These are phyloP conservation scores for Brachypteracias leptosomus DNA, from an alignment of 2,113 vertebrate genomes.

Conservation along the genomic window DNA sequence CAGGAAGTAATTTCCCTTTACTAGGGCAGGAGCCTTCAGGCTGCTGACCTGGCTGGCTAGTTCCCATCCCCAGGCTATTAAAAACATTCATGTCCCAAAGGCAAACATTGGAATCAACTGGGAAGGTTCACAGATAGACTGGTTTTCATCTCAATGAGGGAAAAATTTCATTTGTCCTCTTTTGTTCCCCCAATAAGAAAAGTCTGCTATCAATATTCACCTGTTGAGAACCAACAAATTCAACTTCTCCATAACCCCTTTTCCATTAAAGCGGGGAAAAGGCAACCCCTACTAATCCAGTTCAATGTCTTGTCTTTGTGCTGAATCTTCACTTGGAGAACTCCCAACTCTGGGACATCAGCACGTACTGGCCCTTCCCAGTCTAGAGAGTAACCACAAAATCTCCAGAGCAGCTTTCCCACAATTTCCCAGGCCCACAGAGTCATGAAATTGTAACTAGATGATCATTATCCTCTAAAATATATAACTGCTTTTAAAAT, in stretches of 20 bases:
- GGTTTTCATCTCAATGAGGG: not conserved
- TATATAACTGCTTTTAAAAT: not conserved
- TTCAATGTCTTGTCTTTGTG: not conserved
- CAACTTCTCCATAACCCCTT: not conserved
- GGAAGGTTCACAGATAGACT: conserved; percentile 29
- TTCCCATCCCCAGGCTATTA: conserved; percentile 24
- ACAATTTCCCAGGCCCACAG: not conserved
- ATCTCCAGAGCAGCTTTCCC: not conserved
- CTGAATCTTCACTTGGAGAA: not conserved
- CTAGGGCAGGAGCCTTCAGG: not conserved
- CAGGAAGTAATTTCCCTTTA: conserved; percentile 52
- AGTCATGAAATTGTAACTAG: not conserved
- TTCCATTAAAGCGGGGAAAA: not conserved
- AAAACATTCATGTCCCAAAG: conserved; percentile 3
- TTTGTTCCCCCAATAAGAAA: not conserved
- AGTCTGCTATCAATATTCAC: not conserved
- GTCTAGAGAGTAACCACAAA: not conserved
- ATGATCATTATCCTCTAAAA: not conserved
- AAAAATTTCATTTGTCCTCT: not conserved
- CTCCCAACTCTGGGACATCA: not conserved
- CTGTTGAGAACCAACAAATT: not conserved
- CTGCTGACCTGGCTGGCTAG: conserved; percentile 35
- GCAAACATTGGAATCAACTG: not conserved
- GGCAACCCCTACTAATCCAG: not conserved
- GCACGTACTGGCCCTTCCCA: not conserved